Conservation (phyloP, 2,888 invertebrate genomes). For the Carpatolechia fugitivella region DNA sequence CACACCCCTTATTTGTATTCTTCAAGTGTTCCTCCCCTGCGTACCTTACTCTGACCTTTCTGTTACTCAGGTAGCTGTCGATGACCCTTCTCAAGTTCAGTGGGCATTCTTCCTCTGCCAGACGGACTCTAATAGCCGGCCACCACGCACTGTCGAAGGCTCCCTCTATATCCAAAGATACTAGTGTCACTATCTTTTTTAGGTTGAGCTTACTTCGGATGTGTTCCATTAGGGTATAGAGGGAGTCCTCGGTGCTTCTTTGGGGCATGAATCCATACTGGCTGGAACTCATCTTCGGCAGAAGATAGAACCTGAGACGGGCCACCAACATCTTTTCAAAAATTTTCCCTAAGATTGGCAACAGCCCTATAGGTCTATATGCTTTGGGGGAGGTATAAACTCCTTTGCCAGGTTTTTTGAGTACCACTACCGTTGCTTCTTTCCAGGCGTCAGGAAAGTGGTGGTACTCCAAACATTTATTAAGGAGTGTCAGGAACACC, state of each 20-base stretch:
- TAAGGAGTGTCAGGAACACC: constrained; percentile 19
- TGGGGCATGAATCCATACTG: constrained; percentile 7
- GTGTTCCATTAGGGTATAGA: not conserved
- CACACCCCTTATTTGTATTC: not conserved
- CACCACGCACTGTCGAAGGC: constrained; percentile 14
- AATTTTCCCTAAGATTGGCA: constrained; percentile 19
- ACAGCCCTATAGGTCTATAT: constrained; percentile 26
- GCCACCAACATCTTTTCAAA: constrained; percentile 16
- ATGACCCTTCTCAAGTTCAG: constrained; percentile 3
- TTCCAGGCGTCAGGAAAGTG: constrained; percentile 26
- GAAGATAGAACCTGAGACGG: not conserved
- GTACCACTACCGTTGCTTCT: constrained; percentile 21
- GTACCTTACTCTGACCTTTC: constrained; percentile 7
- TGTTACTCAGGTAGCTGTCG: constrained; percentile 4
- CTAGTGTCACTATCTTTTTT: not conserved
- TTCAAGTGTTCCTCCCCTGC: not conserved
- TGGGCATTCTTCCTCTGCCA: constrained; percentile 6
- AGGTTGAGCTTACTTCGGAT: not conserved
- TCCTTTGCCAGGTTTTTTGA: constrained; percentile 25
- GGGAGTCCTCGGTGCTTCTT: constrained; percentile 9
- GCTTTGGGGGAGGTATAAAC: constrained; percentile 25
- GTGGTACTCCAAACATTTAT: constrained; percentile 23
- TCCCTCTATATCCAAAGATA: constrained; percentile 8
- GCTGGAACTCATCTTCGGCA: not conserved
- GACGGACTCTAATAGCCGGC: constrained; percentile 6